Conservation (phyloP, 2,797 vertebrate genomes). For the Arrhamphus sclerolepis region DNA sequence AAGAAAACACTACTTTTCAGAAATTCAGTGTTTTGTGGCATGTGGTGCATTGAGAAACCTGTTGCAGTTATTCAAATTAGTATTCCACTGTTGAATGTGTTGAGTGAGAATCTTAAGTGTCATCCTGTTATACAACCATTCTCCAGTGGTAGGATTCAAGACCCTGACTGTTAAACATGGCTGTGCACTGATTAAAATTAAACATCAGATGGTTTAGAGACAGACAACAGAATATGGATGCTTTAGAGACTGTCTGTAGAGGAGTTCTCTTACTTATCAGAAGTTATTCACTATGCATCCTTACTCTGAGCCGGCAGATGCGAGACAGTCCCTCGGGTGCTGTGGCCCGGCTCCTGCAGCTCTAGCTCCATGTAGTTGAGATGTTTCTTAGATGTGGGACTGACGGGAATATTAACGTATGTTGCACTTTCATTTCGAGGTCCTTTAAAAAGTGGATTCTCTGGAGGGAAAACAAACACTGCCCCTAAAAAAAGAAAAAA, state of each 20-base stretch:
- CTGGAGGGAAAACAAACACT: constrained; percentile 76
- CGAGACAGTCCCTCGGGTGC: constrained; percentile 76
- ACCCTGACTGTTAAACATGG: not conserved
- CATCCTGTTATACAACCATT: too few species aligned
- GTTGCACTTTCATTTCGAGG: constrained; percentile 75
- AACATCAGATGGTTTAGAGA: not conserved
- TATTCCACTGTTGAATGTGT: not conserved
- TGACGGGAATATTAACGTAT: constrained; percentile 91
- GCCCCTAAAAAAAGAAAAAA: constrained; percentile 63
- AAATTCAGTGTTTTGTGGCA: too few species aligned
- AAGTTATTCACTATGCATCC: constrained; percentile 4
- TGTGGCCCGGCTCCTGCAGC: constrained; percentile 80
- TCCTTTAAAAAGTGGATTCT: constrained; percentile 74
- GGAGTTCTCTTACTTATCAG: not conserved
- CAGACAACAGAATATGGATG: not conserved
- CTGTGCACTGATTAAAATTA: not conserved
- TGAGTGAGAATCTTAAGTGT: too few species aligned
- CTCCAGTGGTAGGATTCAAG: too few species aligned
- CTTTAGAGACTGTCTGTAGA: not conserved
- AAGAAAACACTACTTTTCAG: too few species aligned
- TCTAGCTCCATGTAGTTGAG: constrained; percentile 93
- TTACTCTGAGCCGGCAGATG: constrained; percentile 68
- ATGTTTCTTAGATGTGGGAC: constrained; percentile 87
- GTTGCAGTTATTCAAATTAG: not conserved
- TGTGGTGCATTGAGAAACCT: not conserved